These are phyloP conservation scores for Pangasius djambal DNA, from an alignment of 2,797 vertebrate species.

Conservation along the genomic window DNA sequence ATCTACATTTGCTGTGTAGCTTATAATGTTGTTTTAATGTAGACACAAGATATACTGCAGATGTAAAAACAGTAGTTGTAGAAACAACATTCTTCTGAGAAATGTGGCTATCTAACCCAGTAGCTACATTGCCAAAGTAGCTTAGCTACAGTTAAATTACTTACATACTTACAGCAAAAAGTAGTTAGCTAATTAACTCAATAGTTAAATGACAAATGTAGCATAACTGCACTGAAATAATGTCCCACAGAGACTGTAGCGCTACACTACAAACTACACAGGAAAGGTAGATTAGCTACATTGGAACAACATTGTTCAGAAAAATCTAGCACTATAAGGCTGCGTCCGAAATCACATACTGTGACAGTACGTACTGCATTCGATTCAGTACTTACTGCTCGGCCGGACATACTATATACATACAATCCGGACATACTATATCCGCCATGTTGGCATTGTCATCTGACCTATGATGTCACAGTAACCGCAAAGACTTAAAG, in stretches of 20 bases:
- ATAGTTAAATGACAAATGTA: not conserved
- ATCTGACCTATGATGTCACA: too few species aligned
- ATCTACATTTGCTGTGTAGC: not conserved
- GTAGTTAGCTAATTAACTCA: not conserved
- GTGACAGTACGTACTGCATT: too few species aligned
- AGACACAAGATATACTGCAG: not conserved
- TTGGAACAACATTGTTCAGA: not conserved
- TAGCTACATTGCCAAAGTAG: not conserved
- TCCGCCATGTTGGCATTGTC: too few species aligned
- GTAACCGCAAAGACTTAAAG: too few species aligned
- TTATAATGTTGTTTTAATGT: not conserved
- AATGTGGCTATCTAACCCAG: not conserved
- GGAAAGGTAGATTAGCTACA: not conserved
- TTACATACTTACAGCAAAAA: not conserved
- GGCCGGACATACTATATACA: too few species aligned
- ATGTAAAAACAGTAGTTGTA: not conserved
- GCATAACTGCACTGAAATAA: not conserved
- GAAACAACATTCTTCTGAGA: not conserved
- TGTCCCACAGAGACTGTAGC: not conserved
- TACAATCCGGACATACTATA: too few species aligned
- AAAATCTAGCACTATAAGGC: not conserved
- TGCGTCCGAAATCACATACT: too few species aligned
- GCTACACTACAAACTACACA: not conserved
- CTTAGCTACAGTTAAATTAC: not conserved
- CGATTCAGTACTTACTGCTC: too few species aligned